Conservation (phyloP, 2,888 invertebrate genomes). For the Meiosimyza decipiens region DNA sequence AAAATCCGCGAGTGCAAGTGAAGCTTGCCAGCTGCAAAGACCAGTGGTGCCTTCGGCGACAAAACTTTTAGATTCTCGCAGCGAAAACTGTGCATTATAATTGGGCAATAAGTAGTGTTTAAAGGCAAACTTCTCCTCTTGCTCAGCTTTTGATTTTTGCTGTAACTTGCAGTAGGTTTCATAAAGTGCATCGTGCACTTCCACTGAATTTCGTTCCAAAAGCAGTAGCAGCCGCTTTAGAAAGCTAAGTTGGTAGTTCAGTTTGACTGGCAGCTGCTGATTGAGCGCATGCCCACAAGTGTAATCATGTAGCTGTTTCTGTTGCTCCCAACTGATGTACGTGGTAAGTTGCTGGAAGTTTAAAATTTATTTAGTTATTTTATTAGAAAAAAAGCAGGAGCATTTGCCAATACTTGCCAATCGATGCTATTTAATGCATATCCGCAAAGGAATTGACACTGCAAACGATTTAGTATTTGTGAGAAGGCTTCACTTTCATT, state of each 20-base stretch:
- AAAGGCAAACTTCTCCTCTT: conserved; percentile 68
- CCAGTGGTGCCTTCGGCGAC: conserved; percentile 79
- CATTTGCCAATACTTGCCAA: conserved; percentile 30
- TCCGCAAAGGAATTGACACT: conserved; percentile 57
- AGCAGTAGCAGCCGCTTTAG: conserved; percentile 73
- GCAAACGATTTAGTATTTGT: conserved; percentile 45
- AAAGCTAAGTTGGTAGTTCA: conserved; percentile 74
- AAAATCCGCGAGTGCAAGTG: conserved; percentile 79
- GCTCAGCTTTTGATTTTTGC: conserved; percentile 42
- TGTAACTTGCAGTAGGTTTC: conserved; percentile 68
- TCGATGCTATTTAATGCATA: conserved; percentile 54
- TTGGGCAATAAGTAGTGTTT: conserved; percentile 71
- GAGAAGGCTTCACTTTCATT: not conserved
- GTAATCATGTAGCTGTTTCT: conserved; percentile 70
- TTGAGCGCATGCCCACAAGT: conserved; percentile 71
- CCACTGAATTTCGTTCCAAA: conserved; percentile 69
- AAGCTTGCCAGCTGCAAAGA: conserved; percentile 83
- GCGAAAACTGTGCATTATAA: conserved; percentile 68
- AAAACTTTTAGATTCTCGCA: conserved; percentile 78
- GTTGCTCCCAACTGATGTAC: conserved; percentile 67
- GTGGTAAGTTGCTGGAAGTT: not conserved
- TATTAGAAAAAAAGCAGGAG: not conserved
- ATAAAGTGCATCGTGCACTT: conserved; percentile 77
- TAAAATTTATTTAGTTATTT: conserved; percentile 33
- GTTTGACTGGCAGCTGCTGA: conserved; percentile 72